These are phyloP conservation scores for Eulithis testata DNA, from an alignment of 2,888 invertebrate species.

Conservation along the genomic window DNA sequence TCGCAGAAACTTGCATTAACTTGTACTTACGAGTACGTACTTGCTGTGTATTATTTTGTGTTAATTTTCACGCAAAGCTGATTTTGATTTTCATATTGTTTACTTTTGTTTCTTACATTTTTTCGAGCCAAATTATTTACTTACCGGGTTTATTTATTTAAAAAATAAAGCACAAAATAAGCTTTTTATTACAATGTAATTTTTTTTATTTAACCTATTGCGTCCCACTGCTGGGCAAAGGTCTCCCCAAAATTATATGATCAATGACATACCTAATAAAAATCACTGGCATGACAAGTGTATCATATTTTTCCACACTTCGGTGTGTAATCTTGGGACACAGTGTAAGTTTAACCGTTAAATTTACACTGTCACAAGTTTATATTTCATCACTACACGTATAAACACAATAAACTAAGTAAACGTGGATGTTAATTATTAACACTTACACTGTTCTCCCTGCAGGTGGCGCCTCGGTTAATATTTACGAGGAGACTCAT, in stretches of 20 bases:
- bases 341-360: no score
- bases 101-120: slow-evolving; percentile 27
- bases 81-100: slow-evolving; percentile 9
- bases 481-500: slow-evolving; percentile 47
- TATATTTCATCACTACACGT: neutral
- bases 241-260: no score
- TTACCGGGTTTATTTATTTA: no score
- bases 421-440: slow-evolving; percentile 33
- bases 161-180: no score
- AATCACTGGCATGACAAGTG: no score
- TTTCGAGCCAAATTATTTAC: neutral
- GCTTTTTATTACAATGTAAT: no score
- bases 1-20: slow-evolving; percentile 57
- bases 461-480: slow-evolving; percentile 29
- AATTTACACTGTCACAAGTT: neutral
- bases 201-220: no score
- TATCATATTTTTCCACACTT: neutral
- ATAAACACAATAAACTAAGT: slow-evolving; percentile 27
- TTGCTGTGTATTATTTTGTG: slow-evolving; percentile 31
- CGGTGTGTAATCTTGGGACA: no score
- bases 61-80: slow-evolving; percentile 29
- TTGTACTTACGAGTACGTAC: slow-evolving; percentile 19
- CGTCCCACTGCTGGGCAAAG: no score
- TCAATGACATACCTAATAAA: no score
- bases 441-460: slow-evolving; percentile 42